Percentiles rank a stretch among this genome's conserved stretches.
Evolutionary conservation across 2,888 invertebrate genomes (phyloP).

Genomic region (Machimus atricapillus): DNA sequence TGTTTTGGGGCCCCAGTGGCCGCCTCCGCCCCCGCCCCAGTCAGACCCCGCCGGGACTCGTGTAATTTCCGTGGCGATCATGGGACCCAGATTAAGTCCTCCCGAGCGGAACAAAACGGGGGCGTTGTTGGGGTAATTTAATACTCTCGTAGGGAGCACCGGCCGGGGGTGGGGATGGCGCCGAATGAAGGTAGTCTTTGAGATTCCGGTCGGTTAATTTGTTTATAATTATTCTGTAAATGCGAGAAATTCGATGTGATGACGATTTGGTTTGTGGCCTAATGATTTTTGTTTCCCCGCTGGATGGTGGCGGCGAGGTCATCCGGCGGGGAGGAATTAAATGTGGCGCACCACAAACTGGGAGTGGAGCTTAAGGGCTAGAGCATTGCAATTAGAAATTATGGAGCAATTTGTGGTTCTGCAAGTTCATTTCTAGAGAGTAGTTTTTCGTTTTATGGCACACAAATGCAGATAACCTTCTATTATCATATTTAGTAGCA

Average conservation of each 20-base stretch:
- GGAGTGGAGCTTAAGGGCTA: background rate
- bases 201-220: background rate
- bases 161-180: background rate
- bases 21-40: background rate
- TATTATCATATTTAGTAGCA: background rate
- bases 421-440: background rate
- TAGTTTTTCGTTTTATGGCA: background rate
- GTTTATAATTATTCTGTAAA: background rate
- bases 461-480: background rate
- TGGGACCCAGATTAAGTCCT: background rate
- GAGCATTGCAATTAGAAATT: background rate
- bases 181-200: background rate
- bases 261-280: background rate
- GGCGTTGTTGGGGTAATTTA: background rate
- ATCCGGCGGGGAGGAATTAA: background rate
- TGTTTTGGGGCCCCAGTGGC: background rate
- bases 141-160: background rate
- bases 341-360: background rate
- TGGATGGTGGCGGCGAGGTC: background rate
- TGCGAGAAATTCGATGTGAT: background rate
- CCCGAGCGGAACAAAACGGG: background rate
- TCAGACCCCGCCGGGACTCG: background rate
- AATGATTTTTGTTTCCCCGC: background rate
- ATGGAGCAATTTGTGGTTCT: background rate
- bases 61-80: background rate